Percentiles rank a stretch among this genome's conserved stretches.
Evolutionary conservation across 2,113 vertebrate genomes (phyloP).

Genomic region (Oophaga pumilio): DNA sequence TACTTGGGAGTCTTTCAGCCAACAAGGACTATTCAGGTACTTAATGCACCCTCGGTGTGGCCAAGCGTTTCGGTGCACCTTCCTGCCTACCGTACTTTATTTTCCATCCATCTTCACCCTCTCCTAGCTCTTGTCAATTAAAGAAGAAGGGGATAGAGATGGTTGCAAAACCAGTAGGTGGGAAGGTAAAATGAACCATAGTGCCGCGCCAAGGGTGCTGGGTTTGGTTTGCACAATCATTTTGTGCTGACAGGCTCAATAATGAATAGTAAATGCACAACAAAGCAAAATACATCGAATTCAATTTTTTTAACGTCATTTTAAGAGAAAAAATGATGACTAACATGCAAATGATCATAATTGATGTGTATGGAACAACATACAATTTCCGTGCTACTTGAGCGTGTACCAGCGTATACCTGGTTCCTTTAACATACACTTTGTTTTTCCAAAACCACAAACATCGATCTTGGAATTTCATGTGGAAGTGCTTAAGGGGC

Average conservation of each 20-base stretch:
- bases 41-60: too few species aligned
- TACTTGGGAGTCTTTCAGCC: background rate
- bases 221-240: too few species aligned
- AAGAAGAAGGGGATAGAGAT: too few species aligned
- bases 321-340: background rate
- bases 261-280: background rate
- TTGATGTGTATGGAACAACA: slow-evolving; percentile 72
- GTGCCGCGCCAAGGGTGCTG: too few species aligned
- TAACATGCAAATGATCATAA: slow-evolving; percentile 71
- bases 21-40: too few species aligned
- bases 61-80: too few species aligned
- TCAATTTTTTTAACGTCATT: background rate
- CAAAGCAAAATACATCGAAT: background rate
- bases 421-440: slow-evolving; percentile 81
- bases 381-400: slow-evolving; percentile 76
- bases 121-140: too few species aligned
- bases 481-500: slow-evolving; percentile 98
- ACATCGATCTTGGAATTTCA: slow-evolving; percentile 87
- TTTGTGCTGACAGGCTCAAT: background rate
- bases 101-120: too few species aligned
- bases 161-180: too few species aligned
- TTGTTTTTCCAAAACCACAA: slow-evolving; percentile 83
- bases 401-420: slow-evolving; percentile 79
- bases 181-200: too few species aligned
- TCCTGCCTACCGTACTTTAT: too few species aligned